A percentile compares a stretch with the other conserved stretches of the same genome.
Evolutionary conservation across 2,888 invertebrate genomes (phyloP).

Genomic region (Mimumesa dahlbomi): DNA sequence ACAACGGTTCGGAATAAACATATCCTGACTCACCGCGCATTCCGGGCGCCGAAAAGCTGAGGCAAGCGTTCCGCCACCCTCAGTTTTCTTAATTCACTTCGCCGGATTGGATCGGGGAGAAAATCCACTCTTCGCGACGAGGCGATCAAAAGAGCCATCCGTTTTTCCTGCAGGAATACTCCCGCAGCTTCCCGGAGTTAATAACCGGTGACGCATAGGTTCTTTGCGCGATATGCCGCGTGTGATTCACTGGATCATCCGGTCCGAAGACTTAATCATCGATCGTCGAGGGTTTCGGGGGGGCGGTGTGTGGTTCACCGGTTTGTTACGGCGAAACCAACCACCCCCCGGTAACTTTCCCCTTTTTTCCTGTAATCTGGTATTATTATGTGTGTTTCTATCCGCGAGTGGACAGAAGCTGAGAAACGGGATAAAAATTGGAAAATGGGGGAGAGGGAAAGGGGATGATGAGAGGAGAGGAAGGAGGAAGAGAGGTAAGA

Average conservation of each 20-base stretch:
- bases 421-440: conserved; percentile 20
- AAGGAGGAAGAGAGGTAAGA: conserved; percentile 18
- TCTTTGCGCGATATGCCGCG: conserved; percentile 20
- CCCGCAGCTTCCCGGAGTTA: conserved; percentile 26
- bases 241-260: conserved; percentile 56
- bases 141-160: conserved; percentile 41
- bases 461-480: conserved; percentile 8
- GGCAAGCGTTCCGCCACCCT: conserved; percentile 26
- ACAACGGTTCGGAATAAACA: conserved; percentile 31
- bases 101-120: conserved; percentile 47
- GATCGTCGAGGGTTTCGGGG: background rate
- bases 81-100: conserved; percentile 47
- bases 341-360: background rate
- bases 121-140: conserved; percentile 22
- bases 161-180: conserved; percentile 37
- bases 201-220: conserved; percentile 56
- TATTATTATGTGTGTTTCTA: conserved; percentile 34
- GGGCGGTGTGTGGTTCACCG: too few species aligned
- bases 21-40: conserved; percentile 31
- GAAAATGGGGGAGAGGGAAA: conserved; percentile 18
- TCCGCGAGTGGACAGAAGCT: conserved; percentile 34
- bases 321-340: background rate
- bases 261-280: background rate
- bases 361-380: conserved; percentile 11
- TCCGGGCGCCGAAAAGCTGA: conserved; percentile 22